phyloP scores from a whole-genome alignment of 2,113 vertebrate genomes.

The Anarrhichthys ocellatus region DNA sequence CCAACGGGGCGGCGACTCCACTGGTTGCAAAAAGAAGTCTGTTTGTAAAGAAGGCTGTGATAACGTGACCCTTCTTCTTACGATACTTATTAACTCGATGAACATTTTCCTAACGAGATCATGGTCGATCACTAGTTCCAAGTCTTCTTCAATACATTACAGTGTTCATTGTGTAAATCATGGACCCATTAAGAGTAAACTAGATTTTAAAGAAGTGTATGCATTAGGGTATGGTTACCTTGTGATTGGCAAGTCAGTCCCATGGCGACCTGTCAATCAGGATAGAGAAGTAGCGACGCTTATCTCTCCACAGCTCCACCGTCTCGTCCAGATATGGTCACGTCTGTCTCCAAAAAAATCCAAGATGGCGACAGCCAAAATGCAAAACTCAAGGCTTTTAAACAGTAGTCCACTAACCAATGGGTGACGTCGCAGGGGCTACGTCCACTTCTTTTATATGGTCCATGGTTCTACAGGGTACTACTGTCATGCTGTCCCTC shows the following conservation, averaged over 20 bases:
- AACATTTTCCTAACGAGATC: background rate
- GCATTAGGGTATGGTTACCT: background rate
- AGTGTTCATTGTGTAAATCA: background rate
- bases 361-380: background rate
- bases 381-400: too few species aligned
- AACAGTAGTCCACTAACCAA: background rate
- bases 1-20: background rate
- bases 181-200: background rate
- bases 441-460: too few species aligned
- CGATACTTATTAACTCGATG: background rate
- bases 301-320: too few species aligned
- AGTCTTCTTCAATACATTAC: background rate
- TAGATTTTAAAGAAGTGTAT: too few species aligned
- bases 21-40: background rate
- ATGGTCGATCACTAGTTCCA: background rate
- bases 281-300: background rate
- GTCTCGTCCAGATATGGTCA: background rate
- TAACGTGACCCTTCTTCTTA: background rate
- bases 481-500: too few species aligned
- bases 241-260: background rate
- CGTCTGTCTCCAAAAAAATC: background rate
- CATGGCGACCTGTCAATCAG: background rate
- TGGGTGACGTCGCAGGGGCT: background rate
- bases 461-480: too few species aligned
- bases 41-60: background rate